Evolutionary conservation across 2,113 vertebrate genomes (phyloP), one percentile per base, ranked within the genome.

Genomic region (Indicator maculatus): DNA sequence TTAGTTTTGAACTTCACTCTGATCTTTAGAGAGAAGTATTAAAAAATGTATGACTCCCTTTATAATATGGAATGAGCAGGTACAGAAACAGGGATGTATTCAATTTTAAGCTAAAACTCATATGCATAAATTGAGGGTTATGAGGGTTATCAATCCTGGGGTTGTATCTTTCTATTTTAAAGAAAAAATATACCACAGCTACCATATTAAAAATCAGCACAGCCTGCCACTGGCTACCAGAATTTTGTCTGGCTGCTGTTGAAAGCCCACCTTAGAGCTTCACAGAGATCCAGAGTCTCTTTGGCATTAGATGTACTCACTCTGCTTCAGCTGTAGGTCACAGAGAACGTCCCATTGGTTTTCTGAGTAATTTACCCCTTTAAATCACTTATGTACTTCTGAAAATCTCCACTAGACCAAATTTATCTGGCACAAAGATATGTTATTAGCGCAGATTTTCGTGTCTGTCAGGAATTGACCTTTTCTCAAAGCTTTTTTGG

Each of bases 401-500:
- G 90, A 95, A 93, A 97, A 95, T 82, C 80, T 89, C 83, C 4
- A 2, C 77, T 31, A 86, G 63, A 69, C 50, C 36, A 53, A 82
- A 69, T 95, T 93, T 86, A 84, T 94, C 93, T 95, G 94, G 86
- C 83, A 69, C 47, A 86, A 88, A 78, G 88, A 61, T 36, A 84
- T 3, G 73, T 88, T 95, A 94, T 90, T 95, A 89, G 69, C 83
- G 72, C 86, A 91, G 91, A 91, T 82, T 86, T 63, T 60, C 30
- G 74, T 80, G 88, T 86, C 83, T 93, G 87, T 89, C 92, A 91
- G 83, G 83, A 95, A 94, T 21, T 93, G 95, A 95, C 90, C 85
- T 95, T 93, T 95, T 75, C 81, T 88, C 94, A 96, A 94, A 96
- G 89, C 87, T 74, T 86, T 95, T 79, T 86, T 96, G 93, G 94